Percentiles rank a stretch among this genome's conserved stretches.
These are phyloP conservation scores for Epinotia nisella DNA, from an alignment of 2,888 invertebrate species.

Conservation along the genomic window DNA sequence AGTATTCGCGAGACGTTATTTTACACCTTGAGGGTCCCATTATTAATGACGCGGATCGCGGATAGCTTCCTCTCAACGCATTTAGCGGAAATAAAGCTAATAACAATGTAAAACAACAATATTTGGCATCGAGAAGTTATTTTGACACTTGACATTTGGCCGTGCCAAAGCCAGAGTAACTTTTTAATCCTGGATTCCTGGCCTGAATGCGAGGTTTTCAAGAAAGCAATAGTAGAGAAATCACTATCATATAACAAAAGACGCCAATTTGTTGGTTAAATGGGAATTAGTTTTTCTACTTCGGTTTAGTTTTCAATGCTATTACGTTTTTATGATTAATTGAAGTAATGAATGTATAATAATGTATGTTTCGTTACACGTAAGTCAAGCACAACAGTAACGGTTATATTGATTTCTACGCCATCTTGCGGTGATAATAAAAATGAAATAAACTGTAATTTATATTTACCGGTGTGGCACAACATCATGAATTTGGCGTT, in stretches of 20 bases:
- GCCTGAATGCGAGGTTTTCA: conserved; percentile 20
- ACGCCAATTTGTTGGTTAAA: neutral
- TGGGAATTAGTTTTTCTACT: neutral
- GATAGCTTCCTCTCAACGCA: conserved; percentile 70
- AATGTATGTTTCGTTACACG: conserved; percentile 19
- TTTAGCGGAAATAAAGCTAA: conserved; percentile 53
- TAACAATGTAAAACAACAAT: conserved; percentile 71
- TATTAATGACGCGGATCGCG: conserved; percentile 56
- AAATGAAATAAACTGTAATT: neutral
- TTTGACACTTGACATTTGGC: conserved; percentile 56
- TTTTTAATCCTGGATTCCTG: conserved; percentile 39
- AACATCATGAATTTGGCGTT: neutral
- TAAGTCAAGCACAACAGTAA: neutral
- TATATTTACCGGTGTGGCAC: neutral
- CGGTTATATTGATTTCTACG: neutral
- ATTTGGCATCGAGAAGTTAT: conserved; percentile 81
- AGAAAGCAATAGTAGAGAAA: neutral
- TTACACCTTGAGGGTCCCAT: conserved; percentile 47
- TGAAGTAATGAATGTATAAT: neutral
- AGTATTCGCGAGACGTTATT: conserved; percentile 47
- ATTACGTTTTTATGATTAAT: neutral
- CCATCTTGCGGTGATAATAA: conserved; percentile 7
- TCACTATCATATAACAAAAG: neutral
- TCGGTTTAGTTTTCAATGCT: neutral
- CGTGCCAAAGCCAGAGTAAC: conserved; percentile 41